Base-by-base conservation (phyloP, 2,888 invertebrate genomes). In the Drosophila anomelani region DNA sequence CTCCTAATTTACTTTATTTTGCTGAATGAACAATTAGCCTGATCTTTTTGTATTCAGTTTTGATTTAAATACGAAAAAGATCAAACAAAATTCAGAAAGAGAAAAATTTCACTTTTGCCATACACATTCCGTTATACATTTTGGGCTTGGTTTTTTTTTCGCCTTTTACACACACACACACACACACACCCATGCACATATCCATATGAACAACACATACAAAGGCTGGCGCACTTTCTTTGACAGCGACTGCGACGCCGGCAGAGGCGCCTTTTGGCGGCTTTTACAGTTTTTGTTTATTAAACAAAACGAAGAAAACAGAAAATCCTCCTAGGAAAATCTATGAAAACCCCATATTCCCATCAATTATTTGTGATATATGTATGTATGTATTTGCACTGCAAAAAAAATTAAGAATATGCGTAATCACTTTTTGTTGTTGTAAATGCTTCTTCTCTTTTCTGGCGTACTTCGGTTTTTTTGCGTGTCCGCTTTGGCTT, bases 61-160 rank as follows among this genome's bases (percentile, higher is more conserved):
- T 53, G 55, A 81, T 83, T 84, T 81, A 64, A 86, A 83, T 84
- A 81, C 77, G 75, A 36, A 36, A 29, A 76, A 76, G 68, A 49
- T 53, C 46, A 32, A 32, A 38, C 20, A 46, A 51, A 51, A 36
- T 29, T 46, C 47, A 74, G 41, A 46, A 17, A 44, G 56, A 71
- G 57, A 71, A 60, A 82, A 81, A 87, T 84, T 84, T 87, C 85
- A 85, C 88, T 84, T 87, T 79, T 62, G 78, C 76, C 71, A 76
- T 80, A 75, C 80, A 77, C 58, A 76, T 58, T 62, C 69, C 74
- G 79, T 75, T 78, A 78, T 78, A 74, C 72, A 61, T 69, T 44
- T 58, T 64, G 75, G 55, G 62, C 73, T 62, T 64, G 57, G 63
- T 75, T 74, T 68, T 82, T 20, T 77, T 68, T 63, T 70, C 68